phyloP scores from a whole-genome alignment of 2,113 vertebrate species.

The Pogona vitticeps region DNA sequence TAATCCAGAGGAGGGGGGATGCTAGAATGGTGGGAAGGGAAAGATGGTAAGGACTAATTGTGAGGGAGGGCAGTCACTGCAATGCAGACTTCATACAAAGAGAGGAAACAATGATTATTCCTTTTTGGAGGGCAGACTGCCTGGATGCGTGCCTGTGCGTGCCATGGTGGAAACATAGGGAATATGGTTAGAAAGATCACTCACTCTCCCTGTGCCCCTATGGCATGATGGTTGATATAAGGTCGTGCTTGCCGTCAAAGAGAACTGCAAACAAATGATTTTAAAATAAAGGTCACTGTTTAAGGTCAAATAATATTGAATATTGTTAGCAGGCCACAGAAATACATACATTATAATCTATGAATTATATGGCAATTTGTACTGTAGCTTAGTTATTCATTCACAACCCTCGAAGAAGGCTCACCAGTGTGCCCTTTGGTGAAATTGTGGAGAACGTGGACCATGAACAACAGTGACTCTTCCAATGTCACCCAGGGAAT shows the following conservation, averaged over 20 bases:
- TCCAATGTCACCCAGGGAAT: background rate
- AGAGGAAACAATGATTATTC: background rate
- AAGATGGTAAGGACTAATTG: background rate
- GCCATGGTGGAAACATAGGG: background rate
- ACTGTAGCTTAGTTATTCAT: background rate
- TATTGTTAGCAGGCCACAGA: background rate
- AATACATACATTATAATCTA: slow-evolving; percentile 5
- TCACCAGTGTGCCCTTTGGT: background rate
- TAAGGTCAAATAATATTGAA: background rate
- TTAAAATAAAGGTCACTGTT: slow-evolving; percentile 7
- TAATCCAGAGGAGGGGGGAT: background rate
- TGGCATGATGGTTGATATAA: background rate
- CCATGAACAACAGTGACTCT: background rate
- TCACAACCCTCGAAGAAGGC: background rate
- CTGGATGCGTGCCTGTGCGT: background rate
- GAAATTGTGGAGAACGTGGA: background rate
- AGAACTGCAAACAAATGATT: slow-evolving; percentile 14
- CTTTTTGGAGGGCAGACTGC: background rate
- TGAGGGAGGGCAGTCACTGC: background rate
- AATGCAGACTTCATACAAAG: background rate
- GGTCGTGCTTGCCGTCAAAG: slow-evolving; percentile 6
- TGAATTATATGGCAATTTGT: background rate
- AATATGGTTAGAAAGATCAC: slow-evolving; percentile 7
- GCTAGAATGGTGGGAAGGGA: background rate
- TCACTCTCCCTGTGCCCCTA: background rate